These are phyloP conservation scores for Anastrepha obliqua DNA, from an alignment of 1,140 invertebrate species.

Conservation along the genomic window DNA sequence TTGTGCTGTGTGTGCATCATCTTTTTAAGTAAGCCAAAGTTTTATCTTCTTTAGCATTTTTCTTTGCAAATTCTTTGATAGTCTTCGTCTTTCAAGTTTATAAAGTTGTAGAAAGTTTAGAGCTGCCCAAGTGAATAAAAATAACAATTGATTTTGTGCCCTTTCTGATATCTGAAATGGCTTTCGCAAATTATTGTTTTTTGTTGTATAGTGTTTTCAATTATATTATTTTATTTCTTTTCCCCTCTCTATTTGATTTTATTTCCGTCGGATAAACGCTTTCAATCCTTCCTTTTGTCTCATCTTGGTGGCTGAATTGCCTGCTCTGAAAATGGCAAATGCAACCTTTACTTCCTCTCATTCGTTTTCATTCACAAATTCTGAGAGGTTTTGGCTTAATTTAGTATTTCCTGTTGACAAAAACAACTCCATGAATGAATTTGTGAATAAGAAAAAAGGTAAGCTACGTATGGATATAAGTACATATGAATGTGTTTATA, in stretches of 20 bases:
- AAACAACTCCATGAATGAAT: slow-evolving; percentile 40
- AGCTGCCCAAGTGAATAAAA: neutral
- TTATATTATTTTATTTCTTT: neutral
- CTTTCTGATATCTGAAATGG: neutral
- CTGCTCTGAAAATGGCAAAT: slow-evolving; percentile 19
- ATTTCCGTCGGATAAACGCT: neutral
- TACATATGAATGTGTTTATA: no score
- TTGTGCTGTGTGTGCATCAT: no score
- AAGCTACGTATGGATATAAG: neutral
- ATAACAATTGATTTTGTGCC: neutral
- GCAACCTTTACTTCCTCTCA: slow-evolving; percentile 35
- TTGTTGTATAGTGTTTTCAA: neutral
- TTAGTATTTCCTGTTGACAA: slow-evolving; percentile 48
- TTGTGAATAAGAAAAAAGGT: neutral
- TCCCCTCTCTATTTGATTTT: neutral
- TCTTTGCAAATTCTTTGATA: neutral
- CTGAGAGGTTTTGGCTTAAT: slow-evolving; percentile 5
- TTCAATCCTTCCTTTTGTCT: neutral
- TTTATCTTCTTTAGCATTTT: neutral
- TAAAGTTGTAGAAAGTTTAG: neutral
- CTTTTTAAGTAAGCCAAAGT: neutral
- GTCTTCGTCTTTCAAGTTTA: neutral
- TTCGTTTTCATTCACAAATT: neutral
- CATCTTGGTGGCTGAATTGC: neutral
- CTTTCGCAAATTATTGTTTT: neutral